Conservation (phyloP, 2,113 vertebrate species). For the Sinocyclocheilus maitianheensis region DNA sequence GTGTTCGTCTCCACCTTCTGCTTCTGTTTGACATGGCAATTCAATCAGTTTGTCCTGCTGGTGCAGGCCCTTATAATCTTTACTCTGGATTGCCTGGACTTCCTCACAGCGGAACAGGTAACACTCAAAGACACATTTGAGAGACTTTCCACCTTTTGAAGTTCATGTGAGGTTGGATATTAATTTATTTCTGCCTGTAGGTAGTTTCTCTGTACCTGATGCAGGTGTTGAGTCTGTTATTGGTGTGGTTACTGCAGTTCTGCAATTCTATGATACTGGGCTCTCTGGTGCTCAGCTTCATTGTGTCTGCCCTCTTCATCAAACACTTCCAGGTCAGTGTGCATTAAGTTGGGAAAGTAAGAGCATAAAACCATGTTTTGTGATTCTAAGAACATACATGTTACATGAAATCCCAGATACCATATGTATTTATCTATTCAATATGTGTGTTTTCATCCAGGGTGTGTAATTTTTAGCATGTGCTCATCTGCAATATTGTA, state of each 20-base stretch:
- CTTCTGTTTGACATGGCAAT: conserved; percentile 96
- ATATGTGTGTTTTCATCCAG: neutral
- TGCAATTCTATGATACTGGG: conserved; percentile 96
- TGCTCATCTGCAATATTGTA: neutral
- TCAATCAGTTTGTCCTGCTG: conserved; percentile 95
- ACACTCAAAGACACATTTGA: conserved; percentile 11
- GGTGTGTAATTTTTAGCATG: neutral
- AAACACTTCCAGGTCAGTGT: conserved; percentile 85
- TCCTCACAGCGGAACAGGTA: conserved; percentile 86
- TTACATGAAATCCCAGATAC: neutral
- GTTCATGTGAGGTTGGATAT: neutral
- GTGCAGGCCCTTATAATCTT: conserved; percentile 90
- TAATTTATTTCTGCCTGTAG: conserved; percentile 65
- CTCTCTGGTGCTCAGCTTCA: conserved; percentile 92
- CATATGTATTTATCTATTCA: neutral
- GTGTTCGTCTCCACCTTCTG: conserved; percentile 88
- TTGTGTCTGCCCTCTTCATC: conserved; percentile 82
- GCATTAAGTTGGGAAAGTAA: neutral
- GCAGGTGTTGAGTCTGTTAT: conserved; percentile 83
- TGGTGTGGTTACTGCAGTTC: conserved; percentile 92
- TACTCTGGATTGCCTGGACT: conserved; percentile 83
- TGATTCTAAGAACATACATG: neutral
- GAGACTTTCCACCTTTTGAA: neutral
- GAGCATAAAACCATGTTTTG: neutral
- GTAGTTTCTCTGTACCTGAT: conserved; percentile 83